phyloP scores from a whole-genome alignment of 2,113 vertebrate species.

The Lynx canadensis region DNA sequence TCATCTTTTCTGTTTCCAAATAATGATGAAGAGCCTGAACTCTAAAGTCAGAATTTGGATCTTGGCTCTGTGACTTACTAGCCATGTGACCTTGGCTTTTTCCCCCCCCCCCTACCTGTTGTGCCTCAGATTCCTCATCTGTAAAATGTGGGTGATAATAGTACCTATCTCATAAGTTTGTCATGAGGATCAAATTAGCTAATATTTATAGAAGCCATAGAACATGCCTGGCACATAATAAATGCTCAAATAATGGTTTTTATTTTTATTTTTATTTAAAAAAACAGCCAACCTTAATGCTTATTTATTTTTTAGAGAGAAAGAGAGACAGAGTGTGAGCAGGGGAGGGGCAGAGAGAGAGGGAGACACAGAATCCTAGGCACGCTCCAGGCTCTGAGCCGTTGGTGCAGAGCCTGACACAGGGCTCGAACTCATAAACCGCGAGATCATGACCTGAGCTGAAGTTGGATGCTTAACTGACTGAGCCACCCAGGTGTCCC shows the following conservation, averaged over 20 bases:
- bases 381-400: too few relatives aligned
- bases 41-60: conserved; percentile 41
- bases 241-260: not conserved
- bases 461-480: too few relatives aligned
- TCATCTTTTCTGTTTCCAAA: conserved; percentile 41
- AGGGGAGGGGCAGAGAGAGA: too few relatives aligned
- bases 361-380: too few relatives aligned
- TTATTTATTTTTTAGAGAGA: too few relatives aligned
- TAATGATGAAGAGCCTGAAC: not conserved
- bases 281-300: too few relatives aligned
- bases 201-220: conserved; percentile 30
- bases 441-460: too few relatives aligned
- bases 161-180: not conserved
- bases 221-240: not conserved
- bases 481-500: not conserved
- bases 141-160: conserved; percentile 3
- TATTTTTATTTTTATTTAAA: not conserved
- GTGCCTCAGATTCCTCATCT: conserved; percentile 45
- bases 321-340: too few relatives aligned
- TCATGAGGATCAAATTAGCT: not conserved
- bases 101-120: not conserved
- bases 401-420: too few relatives aligned
- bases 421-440: too few relatives aligned
- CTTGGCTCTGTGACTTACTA: not conserved
- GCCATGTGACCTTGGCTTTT: not conserved